Evolutionary conservation across 2,113 vertebrate genomes (phyloP).

Genomic region (Nanorana parkeri): DNA sequence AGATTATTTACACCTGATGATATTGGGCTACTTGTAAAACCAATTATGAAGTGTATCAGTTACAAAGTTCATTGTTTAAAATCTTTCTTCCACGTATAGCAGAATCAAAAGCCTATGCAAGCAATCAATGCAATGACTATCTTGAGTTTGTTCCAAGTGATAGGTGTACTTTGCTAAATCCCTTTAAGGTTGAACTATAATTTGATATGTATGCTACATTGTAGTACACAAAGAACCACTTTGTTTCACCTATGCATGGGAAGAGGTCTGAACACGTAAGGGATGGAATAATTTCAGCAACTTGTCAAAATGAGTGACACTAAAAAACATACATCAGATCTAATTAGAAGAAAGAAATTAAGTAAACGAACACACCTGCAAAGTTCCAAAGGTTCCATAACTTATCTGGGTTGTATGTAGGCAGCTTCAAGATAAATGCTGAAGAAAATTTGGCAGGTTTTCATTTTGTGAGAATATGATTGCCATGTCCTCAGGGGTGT

Average conservation of each 20-base stretch:
- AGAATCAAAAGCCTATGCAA: background rate
- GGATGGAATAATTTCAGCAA: background rate
- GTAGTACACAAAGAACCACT: conserved; percentile 18
- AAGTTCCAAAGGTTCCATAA: conserved; percentile 3
- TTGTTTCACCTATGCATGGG: conserved; percentile 5
- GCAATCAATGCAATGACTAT: background rate
- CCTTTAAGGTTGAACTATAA: conserved; percentile 1
- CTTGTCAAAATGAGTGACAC: conserved; percentile 44
- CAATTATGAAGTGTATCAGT: background rate
- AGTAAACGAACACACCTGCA: conserved; percentile 16
- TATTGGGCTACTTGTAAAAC: no score
- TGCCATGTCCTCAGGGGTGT: conserved; percentile 8
- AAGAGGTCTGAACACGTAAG: conserved; percentile 17
- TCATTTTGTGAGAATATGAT: background rate
- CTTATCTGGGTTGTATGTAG: background rate
- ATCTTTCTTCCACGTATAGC: background rate
- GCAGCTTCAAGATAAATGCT: background rate
- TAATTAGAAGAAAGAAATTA: conserved; percentile 25
- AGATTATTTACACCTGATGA: no score
- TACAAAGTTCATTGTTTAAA: no score
- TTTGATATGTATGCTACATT: background rate
- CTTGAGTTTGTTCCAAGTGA: background rate
- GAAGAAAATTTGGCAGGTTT: background rate
- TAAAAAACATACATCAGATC: conserved; percentile 1
- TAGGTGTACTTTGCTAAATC: background rate